These are phyloP conservation scores for Ichneumoninae sp. DNA, from an alignment of 2,888 invertebrate species.

Conservation along the genomic window DNA sequence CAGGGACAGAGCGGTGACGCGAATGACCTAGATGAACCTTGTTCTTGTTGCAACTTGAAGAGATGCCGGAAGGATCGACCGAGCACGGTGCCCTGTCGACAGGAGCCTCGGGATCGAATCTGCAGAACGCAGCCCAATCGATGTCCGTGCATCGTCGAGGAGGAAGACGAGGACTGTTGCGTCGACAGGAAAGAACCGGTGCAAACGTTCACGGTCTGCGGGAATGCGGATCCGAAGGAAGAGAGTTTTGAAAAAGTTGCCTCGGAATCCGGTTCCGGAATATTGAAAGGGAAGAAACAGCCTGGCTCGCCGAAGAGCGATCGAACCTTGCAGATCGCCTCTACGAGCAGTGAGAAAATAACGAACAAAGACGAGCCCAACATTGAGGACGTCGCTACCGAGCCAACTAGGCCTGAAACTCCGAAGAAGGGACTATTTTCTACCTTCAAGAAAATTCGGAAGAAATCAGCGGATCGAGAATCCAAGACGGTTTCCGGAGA, in stretches of 20 bases:
- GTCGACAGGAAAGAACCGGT: conserved; percentile 17
- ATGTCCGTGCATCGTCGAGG: conserved; percentile 68
- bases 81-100: background rate
- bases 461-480: conserved; percentile 11
- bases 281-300: background rate
- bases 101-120: conserved; percentile 29
- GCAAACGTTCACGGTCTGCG: conserved; percentile 45
- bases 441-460: conserved; percentile 10
- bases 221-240: background rate
- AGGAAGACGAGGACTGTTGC: conserved; percentile 64
- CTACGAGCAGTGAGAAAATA: background rate
- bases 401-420: background rate
- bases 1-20: background rate
- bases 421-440: conserved; percentile 12
- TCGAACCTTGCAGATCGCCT: conserved; percentile 15
- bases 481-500: background rate
- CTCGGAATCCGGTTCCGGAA: conserved; percentile 1
- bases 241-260: background rate
- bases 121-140: conserved; percentile 18
- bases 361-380: background rate
- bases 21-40: conserved; percentile 14
- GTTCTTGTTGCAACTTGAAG: conserved; percentile 35
- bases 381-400: background rate
- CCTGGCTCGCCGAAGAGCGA: background rate
- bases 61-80: conserved; percentile 12